Evolutionary conservation across 2,797 vertebrate genomes (phyloP).

Genomic region (Brachyrhaphis roseni): DNA sequence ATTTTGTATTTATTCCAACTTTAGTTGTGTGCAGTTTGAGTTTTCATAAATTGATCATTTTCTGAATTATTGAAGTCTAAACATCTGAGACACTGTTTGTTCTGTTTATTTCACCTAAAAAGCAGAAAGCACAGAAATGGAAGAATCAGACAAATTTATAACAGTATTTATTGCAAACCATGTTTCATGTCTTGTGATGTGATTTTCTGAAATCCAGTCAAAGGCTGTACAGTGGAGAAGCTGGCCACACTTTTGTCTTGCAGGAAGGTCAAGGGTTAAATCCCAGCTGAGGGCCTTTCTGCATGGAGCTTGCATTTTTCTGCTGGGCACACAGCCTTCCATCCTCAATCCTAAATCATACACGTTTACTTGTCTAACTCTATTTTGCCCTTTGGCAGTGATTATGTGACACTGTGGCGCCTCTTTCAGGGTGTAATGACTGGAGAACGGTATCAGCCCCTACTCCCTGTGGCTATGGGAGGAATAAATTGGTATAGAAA

Average conservation of each 20-base stretch:
- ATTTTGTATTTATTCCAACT: slow-evolving; percentile 2
- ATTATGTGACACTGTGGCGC: too few species aligned
- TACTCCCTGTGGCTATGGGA: background rate
- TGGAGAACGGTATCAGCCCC: background rate
- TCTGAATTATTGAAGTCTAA: background rate
- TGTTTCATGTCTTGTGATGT: background rate
- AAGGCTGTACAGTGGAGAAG: background rate
- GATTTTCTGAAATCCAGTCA: background rate
- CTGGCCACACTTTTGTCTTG: background rate
- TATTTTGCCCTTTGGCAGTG: background rate
- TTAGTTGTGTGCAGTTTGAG: background rate
- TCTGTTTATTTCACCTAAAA: background rate
- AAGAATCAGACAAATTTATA: background rate
- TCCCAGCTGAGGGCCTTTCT: background rate
- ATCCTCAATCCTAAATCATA: background rate
- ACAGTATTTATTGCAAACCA: background rate
- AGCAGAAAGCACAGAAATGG: background rate
- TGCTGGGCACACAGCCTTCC: background rate
- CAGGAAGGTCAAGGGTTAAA: background rate
- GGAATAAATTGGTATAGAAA: background rate
- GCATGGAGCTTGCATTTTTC: background rate
- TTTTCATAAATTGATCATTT: background rate
- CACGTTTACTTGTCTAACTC: background rate
- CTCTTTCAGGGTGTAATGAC: background rate
- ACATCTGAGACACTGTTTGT: background rate